phyloP scores from a whole-genome alignment of 1,140 invertebrate species.

The Drosophila miranda region DNA sequence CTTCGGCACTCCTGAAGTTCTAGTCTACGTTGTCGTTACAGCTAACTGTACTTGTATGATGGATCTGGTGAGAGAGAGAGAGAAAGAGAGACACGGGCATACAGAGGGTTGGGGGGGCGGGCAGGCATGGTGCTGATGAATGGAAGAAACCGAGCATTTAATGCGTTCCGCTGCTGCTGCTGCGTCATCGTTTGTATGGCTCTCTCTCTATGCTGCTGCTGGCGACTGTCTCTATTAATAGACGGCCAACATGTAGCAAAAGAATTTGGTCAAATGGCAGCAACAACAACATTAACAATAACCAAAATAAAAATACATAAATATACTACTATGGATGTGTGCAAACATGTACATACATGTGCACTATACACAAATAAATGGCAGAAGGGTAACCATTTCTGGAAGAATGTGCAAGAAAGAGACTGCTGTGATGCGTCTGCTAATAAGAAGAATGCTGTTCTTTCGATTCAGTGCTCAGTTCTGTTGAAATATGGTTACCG shows the following conservation, averaged over 20 bases:
- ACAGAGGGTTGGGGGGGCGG: neutral
- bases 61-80: constrained; percentile 2
- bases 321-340: constrained; percentile 9
- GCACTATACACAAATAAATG: constrained; percentile 11
- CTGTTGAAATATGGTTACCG: constrained; percentile 31
- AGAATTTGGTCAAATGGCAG: constrained; percentile 65
- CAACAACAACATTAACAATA: constrained; percentile 36
- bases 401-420: too few species aligned
- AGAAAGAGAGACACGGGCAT: neutral
- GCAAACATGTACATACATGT: constrained; percentile 14
- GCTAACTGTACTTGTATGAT: constrained; percentile 46
- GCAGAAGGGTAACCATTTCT: constrained; percentile 7
- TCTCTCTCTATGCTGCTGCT: constrained; percentile 34
- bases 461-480: neutral
- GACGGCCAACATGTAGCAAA: constrained; percentile 55
- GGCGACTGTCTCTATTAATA: constrained; percentile 67
- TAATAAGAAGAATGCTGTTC: constrained; percentile 36
- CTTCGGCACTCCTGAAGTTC: too few species aligned
- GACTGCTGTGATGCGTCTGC: neutral
- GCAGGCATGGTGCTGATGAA: constrained; percentile 11
- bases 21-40: constrained; percentile 10
- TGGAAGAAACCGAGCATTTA: constrained; percentile 20
- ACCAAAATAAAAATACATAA: constrained; percentile 39
- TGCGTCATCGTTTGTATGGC: constrained; percentile 57
- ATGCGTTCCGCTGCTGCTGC: constrained; percentile 31